Base-by-base conservation (phyloP, 2,797 vertebrate species). In the Vespertilio murinus region DNA sequence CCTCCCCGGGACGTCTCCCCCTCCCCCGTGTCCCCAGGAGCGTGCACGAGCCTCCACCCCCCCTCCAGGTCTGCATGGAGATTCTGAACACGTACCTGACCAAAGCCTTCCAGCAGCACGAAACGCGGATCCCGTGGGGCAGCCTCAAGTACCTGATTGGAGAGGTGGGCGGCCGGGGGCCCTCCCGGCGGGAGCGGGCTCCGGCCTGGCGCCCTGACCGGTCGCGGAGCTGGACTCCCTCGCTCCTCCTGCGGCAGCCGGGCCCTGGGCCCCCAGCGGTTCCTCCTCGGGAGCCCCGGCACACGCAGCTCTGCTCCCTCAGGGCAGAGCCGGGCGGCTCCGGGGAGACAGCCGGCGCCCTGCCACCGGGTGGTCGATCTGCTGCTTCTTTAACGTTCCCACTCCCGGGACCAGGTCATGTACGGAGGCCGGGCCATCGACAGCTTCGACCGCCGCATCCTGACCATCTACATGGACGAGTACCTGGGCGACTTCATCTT, bases 401-500 rank as follows among this genome's bases (percentile, higher is more conserved):
- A 4, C 12, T 5, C 49, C 47, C 52, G 73, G 28, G 5, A 9
- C 13, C 83, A 99, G 99, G 99, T 99, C 97, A 99, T 99, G 99
- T 99, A 99, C 0, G 99, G 99, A 0, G 99, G 99, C 0, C 98
- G 99, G 0, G 98, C 98, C 56, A 99, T 99, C 0, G 99, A 99
- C 90, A 99, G 99, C 98, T 99, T 99, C 20, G 99, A 99, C 96
- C 98, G 99, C 17, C 99, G 99, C 94, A 98, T 99, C 97, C 99
- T 99, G 64, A 98, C 97, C 0, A 97, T 98, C 90, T 99, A 99
- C 97, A 99, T 99, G 99, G 98, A 99, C 0, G 99, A 99, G 95
- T 99, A 99, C 97, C 95, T 99, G 2, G 99, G 99, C 12, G 99
- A 99, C 96, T 99, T 99, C 97, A 97, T 99, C 49, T 99, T 99